Percentiles rank a stretch among this genome's conserved stretches.
These are phyloP conservation scores for Spea hammondii DNA, from an alignment of 2,797 vertebrate genomes.

Conservation along the genomic window DNA sequence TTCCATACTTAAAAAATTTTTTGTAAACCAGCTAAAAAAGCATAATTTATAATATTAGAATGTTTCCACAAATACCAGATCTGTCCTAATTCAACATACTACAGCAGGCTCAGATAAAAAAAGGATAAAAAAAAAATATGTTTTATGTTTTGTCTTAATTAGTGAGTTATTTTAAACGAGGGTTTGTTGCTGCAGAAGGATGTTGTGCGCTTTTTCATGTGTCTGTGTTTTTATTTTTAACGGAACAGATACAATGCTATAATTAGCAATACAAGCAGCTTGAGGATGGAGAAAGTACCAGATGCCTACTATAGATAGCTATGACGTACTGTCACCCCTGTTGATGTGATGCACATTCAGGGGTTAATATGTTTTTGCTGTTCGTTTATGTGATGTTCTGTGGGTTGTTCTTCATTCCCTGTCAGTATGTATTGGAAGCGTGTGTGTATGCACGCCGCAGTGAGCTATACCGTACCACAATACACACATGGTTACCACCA, in stretches of 20 bases:
- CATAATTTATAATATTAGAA: neutral
- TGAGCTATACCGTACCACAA: no score
- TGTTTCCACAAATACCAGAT: neutral
- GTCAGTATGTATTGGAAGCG: no score
- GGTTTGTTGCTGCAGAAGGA: neutral
- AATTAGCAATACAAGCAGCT: neutral
- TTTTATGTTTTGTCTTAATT: no score
- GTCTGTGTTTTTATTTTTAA: slow-evolving; percentile 13
- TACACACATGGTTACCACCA: no score
- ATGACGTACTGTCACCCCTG: no score
- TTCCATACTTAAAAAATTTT: neutral
- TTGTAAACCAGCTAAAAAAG: neutral
- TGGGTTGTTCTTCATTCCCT: no score
- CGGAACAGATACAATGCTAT: neutral
- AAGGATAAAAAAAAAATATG: neutral
- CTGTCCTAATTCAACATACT: neutral
- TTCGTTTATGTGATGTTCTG: no score
- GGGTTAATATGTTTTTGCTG: no score
- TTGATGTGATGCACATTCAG: no score
- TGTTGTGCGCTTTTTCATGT: neutral
- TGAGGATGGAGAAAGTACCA: neutral
- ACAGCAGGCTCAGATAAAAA: neutral
- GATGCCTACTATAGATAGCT: no score
- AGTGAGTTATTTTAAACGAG: neutral
- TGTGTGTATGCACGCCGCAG: no score